These are phyloP conservation scores for Thalassophryne amazonica DNA, from an alignment of 2,797 vertebrate genomes.

Conservation along the genomic window DNA sequence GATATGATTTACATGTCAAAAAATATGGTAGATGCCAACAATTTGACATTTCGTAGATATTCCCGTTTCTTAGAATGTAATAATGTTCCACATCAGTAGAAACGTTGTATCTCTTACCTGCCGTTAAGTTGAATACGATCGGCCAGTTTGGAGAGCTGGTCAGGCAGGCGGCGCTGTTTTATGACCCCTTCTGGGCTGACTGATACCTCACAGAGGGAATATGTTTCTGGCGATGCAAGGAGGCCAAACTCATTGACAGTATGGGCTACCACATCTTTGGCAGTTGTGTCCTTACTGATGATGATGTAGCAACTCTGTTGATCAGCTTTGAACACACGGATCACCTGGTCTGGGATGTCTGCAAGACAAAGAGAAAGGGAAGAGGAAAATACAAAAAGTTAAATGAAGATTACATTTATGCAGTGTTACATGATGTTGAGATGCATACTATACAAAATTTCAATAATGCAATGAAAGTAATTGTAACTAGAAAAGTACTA, in stretches of 20 bases:
- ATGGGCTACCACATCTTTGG: constrained; percentile 92
- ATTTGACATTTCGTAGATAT: too few species aligned
- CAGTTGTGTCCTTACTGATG: constrained; percentile 96
- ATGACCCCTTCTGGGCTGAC: constrained; percentile 94
- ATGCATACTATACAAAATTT: not conserved
- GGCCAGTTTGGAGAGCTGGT: constrained; percentile 94
- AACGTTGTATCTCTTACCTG: constrained; percentile 71
- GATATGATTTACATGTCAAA: too few species aligned
- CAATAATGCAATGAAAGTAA: not conserved
- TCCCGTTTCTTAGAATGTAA: not conserved
- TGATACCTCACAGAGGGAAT: constrained; percentile 94
- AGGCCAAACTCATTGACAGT: constrained; percentile 90
- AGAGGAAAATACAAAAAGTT: not conserved
- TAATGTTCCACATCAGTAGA: not conserved
- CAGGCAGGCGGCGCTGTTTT: constrained; percentile 91
- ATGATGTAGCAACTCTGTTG: constrained; percentile 98
- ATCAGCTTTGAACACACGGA: constrained; percentile 94
- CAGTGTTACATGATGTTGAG: not conserved
- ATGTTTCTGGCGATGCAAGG: constrained; percentile 81
- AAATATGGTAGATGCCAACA: too few species aligned
- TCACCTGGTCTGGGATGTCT: constrained; percentile 97
- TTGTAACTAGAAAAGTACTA: not conserved
- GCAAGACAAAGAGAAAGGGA: not conserved
- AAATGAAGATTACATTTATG: not conserved
- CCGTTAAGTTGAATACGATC: constrained; percentile 96